Conservation (phyloP, 2,113 vertebrate genomes). For the Siphamia tubifer region DNA sequence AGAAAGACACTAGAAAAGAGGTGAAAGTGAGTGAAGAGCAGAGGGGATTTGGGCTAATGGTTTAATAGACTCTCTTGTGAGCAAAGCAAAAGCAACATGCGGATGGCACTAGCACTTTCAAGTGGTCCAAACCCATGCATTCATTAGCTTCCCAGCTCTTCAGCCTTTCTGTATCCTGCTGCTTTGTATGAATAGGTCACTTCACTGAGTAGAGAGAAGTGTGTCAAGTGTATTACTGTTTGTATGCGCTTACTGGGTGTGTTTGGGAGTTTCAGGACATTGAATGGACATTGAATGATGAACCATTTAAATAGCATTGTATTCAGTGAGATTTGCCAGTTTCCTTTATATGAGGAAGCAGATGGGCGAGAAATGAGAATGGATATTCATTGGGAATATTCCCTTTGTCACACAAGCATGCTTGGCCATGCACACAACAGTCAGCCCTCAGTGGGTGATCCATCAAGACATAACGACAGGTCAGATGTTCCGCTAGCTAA, state of each 20-base stretch:
- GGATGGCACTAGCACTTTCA: constrained; percentile 40
- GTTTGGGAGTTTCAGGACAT: constrained; percentile 62
- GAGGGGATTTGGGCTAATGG: constrained; percentile 53
- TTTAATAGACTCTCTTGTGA: constrained; percentile 66
- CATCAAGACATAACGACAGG: constrained; percentile 71
- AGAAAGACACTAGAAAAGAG: constrained; percentile 7
- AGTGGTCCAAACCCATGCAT: constrained; percentile 58
- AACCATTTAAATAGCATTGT: constrained; percentile 64
- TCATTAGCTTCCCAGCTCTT: constrained; percentile 52
- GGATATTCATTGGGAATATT: constrained; percentile 69
- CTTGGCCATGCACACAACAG: constrained; percentile 54
- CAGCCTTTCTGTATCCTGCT: constrained; percentile 57
- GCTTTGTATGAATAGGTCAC: constrained; percentile 68
- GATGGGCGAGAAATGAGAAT: constrained; percentile 77
- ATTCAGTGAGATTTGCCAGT: constrained; percentile 48
- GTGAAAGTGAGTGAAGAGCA: constrained; percentile 9
- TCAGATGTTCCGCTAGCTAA: constrained; percentile 70
- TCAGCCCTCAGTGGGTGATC: constrained; percentile 68
- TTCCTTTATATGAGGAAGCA: constrained; percentile 66
- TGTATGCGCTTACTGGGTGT: constrained; percentile 46
- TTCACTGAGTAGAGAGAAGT: constrained; percentile 58
- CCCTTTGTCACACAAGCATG: constrained; percentile 69
- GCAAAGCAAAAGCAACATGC: constrained; percentile 43
- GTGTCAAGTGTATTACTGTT: constrained; percentile 67
- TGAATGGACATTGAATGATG: constrained; percentile 66